A percentile compares a stretch with the other conserved stretches of the same genome.
Conservation (phyloP, 2,888 invertebrate species). For the Hanleya hanleyi region DNA sequence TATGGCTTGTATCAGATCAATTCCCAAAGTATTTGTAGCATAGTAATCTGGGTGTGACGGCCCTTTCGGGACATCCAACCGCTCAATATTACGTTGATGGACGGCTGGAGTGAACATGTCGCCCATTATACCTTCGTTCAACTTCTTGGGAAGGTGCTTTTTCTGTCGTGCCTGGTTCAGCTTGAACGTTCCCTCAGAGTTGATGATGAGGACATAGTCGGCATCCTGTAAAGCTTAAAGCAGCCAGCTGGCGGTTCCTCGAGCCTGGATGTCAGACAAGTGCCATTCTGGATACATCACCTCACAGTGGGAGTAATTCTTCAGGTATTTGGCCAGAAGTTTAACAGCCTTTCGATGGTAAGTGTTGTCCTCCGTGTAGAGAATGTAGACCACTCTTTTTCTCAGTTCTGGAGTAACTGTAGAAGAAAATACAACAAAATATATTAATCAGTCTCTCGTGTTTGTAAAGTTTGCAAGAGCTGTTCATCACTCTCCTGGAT, state of each 20-base stretch:
- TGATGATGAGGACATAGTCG: slow-evolving; percentile 33
- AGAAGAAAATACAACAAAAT: too few species aligned
- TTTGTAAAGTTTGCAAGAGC: too few species aligned
- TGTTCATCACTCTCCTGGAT: too few species aligned
- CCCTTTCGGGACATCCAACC: too few species aligned
- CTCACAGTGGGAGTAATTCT: slow-evolving; percentile 34
- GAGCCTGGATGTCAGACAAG: slow-evolving; percentile 22
- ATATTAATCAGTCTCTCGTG: too few species aligned
- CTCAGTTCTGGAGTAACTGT: background rate
- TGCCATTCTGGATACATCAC: slow-evolving; percentile 33
- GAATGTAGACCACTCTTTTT: slow-evolving; percentile 14
- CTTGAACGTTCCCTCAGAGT: slow-evolving; percentile 34
- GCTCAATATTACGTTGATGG: too few species aligned
- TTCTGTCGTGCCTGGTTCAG: slow-evolving; percentile 7
- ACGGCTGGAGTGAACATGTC: slow-evolving; percentile 21
- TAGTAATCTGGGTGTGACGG: background rate
- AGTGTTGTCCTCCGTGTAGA: slow-evolving; percentile 39
- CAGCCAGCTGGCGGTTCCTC: slow-evolving; percentile 27
- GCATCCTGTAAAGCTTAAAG: slow-evolving; percentile 37
- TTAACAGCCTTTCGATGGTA: slow-evolving; percentile 31
- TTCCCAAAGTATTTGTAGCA: background rate
- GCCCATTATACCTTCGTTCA: background rate
- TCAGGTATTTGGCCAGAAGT: slow-evolving; percentile 32
- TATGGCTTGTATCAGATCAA: background rate
- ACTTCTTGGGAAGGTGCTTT: background rate